Conservation (phyloP, 2,888 invertebrate species). For the Epirrita christyi region DNA sequence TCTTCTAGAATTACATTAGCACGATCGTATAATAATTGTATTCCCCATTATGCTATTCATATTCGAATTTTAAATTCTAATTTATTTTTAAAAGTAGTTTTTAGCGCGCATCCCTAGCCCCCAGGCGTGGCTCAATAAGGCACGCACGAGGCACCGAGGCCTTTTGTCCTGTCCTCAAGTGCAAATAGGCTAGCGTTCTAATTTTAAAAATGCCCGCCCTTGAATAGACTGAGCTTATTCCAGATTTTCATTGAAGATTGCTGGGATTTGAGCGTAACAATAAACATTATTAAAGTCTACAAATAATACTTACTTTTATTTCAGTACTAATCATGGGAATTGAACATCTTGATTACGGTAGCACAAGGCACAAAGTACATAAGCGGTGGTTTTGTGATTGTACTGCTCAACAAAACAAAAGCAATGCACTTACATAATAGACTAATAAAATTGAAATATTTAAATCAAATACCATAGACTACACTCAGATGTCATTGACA, state of each 20-base stretch:
- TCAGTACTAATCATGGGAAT: too few species aligned
- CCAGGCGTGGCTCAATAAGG: slow-evolving; percentile 50
- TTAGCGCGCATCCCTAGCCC: slow-evolving; percentile 38
- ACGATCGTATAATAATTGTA: too few species aligned
- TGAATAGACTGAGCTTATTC: slow-evolving; percentile 57
- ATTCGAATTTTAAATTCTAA: too few species aligned
- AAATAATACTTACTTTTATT: too few species aligned
- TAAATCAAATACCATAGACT: slow-evolving; percentile 16
- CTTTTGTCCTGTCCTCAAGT: slow-evolving; percentile 70
- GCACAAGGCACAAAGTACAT: too few species aligned
- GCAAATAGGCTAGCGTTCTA: slow-evolving; percentile 78
- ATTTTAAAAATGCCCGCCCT: slow-evolving; percentile 69
- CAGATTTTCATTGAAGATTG: slow-evolving; percentile 48
- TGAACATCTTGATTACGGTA: background rate
- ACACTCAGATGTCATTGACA: slow-evolving; percentile 19
- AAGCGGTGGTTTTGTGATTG: too few species aligned
- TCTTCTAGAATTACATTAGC: too few species aligned
- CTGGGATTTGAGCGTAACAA: slow-evolving; percentile 9
- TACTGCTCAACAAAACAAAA: background rate
- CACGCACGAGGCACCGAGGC: slow-evolving; percentile 56
- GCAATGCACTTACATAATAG: background rate
- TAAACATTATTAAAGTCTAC: background rate
- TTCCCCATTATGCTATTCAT: too few species aligned
- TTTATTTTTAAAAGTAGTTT: background rate
- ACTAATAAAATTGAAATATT: slow-evolving; percentile 9